phyloP scores from a whole-genome alignment of 2,888 invertebrate genomes.

The Sphecodes monilicornis region DNA sequence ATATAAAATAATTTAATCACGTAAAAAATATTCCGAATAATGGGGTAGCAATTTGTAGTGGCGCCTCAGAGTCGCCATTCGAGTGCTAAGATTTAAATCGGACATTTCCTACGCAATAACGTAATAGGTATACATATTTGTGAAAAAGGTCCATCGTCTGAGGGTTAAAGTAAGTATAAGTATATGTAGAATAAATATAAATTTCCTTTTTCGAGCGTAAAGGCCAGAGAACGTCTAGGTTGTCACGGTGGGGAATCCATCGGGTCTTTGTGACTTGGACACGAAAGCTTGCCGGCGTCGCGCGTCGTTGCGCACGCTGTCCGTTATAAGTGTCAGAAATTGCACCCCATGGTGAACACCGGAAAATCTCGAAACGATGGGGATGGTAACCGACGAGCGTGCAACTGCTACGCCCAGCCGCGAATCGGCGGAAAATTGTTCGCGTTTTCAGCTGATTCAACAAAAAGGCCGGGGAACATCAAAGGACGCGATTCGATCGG shows the following conservation, averaged over 20 bases:
- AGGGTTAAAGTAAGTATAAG: too few species aligned
- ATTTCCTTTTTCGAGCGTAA: background rate
- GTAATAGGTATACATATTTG: too few species aligned
- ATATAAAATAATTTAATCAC: too few species aligned
- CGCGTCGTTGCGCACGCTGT: background rate
- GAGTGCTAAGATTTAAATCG: too few species aligned
- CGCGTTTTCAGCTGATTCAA: slow-evolving; percentile 53
- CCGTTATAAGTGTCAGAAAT: slow-evolving; percentile 43
- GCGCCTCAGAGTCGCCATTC: too few species aligned
- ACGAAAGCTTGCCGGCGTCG: background rate
- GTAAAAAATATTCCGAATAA: too few species aligned
- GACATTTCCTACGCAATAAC: too few species aligned
- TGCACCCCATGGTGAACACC: background rate
- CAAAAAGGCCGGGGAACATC: slow-evolving; percentile 50
- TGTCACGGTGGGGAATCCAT: background rate
- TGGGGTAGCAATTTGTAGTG: too few species aligned
- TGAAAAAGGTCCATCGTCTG: too few species aligned
- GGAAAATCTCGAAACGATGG: slow-evolving; percentile 39
- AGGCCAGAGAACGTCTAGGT: slow-evolving; percentile 17
- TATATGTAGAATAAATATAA: too few species aligned
- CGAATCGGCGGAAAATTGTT: slow-evolving; percentile 59
- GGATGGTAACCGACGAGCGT: background rate
- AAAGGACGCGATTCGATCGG: slow-evolving; percentile 67
- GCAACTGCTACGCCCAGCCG: slow-evolving; percentile 24
- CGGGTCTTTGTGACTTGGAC: slow-evolving; percentile 21